Percentiles rank a stretch among this genome's conserved stretches.
phyloP scores from a whole-genome alignment of 2,113 vertebrate species.

The Dicerorhinus sumatrensis region DNA sequence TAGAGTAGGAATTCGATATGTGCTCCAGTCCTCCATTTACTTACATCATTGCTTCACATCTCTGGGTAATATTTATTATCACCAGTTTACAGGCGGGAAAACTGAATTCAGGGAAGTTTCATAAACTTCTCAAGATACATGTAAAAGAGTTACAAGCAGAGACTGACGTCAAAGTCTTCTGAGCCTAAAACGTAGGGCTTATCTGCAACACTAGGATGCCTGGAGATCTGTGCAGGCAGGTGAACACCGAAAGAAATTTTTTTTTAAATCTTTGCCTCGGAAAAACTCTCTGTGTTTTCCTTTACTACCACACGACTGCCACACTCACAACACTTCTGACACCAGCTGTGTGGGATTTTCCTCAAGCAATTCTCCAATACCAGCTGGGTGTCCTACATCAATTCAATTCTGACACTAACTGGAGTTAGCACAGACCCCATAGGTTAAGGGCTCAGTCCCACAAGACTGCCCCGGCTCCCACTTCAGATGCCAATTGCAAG shows the following conservation, averaged over 20 bases:
- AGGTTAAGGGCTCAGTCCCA: neutral
- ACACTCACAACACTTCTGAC: neutral
- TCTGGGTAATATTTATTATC: neutral
- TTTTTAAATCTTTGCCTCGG: neutral
- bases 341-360: neutral
- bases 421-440: neutral
- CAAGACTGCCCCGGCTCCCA: neutral
- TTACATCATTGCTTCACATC: neutral
- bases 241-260: neutral
- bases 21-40: neutral
- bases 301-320: neutral
- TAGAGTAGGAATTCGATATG: neutral
- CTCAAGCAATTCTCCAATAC: neutral
- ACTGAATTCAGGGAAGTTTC: neutral
- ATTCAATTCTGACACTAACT: neutral
- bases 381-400: neutral
- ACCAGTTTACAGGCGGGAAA: neutral
- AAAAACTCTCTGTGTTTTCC: neutral
- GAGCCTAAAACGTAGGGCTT: neutral
- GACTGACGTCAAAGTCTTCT: neutral
- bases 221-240: neutral
- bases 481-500: neutral
- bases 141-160: neutral
- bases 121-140: neutral
- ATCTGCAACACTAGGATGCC: neutral